Evolutionary conservation across 2,113 vertebrate species (phyloP).

Genomic region (Empidonax traillii): DNA sequence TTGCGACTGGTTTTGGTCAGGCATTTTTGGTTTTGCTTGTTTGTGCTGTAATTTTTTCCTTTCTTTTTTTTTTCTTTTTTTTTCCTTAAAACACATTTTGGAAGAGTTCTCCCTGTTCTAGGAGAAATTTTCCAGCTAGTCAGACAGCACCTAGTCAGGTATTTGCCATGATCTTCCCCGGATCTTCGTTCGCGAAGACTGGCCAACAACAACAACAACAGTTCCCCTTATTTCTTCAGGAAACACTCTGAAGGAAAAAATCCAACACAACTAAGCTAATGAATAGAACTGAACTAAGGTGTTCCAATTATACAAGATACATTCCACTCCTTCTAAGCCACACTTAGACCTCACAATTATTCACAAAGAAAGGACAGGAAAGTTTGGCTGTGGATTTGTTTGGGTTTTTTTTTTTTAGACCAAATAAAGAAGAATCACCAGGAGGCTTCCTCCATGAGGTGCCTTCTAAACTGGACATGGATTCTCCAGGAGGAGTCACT

Average conservation of each 20-base stretch:
- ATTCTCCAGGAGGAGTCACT: neutral
- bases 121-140: neutral
- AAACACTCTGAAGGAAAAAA: neutral
- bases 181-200: too few species aligned
- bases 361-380: neutral
- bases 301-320: accelerated
- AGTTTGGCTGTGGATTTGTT: too few species aligned
- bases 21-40: accelerated
- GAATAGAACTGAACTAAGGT: neutral
- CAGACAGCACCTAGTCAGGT: neutral
- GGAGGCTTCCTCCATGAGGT: neutral
- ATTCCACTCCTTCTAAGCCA: neutral
- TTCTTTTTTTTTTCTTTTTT: neutral
- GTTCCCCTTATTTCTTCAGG: neutral
- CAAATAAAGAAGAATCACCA: neutral
- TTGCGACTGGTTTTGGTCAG: neutral
- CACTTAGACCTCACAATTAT: neutral
- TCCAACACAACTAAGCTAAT: neutral
- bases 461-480: neutral
- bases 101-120: neutral
- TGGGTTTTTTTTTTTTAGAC: neutral
- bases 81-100: neutral
- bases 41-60: accelerated
- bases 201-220: too few species aligned
- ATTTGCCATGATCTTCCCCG: neutral